These are phyloP conservation scores for Acanthiza pusilla DNA, from an alignment of 2,797 vertebrate genomes.

Conservation along the genomic window DNA sequence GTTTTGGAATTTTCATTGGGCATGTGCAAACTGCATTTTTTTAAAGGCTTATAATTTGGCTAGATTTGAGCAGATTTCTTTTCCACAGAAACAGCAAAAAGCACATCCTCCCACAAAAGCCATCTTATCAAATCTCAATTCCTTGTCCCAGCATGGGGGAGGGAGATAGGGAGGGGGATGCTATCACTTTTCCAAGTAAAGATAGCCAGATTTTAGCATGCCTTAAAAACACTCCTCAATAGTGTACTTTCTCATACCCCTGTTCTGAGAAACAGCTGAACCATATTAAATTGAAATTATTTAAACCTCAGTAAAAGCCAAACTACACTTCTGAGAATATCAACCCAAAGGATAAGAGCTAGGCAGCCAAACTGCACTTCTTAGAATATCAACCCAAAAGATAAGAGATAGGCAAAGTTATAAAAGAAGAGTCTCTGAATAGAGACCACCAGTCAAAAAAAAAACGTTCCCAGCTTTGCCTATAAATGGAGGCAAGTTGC, in stretches of 20 bases:
- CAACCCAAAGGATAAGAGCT: neutral
- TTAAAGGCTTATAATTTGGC: neutral
- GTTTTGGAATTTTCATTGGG: neutral
- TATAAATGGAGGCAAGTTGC: neutral
- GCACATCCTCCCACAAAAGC: slow-evolving; percentile 56
- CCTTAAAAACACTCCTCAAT: neutral
- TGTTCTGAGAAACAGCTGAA: slow-evolving; percentile 9
- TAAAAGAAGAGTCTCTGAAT: neutral
- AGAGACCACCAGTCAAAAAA: neutral
- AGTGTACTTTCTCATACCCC: neutral
- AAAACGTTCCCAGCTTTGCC: neutral
- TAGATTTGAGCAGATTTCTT: slow-evolving; percentile 23
- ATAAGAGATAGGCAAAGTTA: neutral
- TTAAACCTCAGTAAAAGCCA: neutral
- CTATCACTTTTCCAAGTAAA: slow-evolving; percentile 25
- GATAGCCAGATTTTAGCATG: slow-evolving; percentile 26
- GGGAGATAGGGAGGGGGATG: neutral
- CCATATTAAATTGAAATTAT: slow-evolving; percentile 7
- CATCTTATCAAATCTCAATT: slow-evolving; percentile 27
- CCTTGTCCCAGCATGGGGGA: slow-evolving; percentile 12
- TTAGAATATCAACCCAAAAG: neutral
- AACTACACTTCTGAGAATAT: neutral
- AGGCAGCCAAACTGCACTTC: neutral
- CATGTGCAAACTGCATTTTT: slow-evolving; percentile 1
- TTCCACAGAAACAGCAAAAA: slow-evolving; percentile 44